Evolutionary conservation across 2,113 vertebrate genomes (phyloP).

Genomic region (Axis porcinus): DNA sequence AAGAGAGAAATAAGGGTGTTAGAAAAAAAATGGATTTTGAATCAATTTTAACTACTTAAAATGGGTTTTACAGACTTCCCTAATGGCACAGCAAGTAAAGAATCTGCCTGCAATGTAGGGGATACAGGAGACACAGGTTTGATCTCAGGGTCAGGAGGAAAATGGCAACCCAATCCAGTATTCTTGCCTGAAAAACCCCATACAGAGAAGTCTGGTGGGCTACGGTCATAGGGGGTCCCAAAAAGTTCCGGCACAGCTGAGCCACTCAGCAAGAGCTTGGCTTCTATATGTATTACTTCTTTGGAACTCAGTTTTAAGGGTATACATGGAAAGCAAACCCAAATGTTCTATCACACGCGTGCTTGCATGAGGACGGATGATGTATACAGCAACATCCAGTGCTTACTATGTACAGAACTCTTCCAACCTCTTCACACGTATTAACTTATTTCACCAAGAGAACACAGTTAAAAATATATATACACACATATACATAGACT

Average conservation of each 20-base stretch:
- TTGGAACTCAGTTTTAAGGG: neutral
- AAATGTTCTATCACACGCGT: neutral
- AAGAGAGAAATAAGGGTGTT: neutral
- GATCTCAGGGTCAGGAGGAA: neutral
- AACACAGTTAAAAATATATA: neutral
- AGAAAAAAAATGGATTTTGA: neutral
- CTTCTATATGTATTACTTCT: neutral
- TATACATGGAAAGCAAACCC: neutral
- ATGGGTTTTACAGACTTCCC: neutral
- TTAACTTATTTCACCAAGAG: neutral
- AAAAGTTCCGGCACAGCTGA: neutral
- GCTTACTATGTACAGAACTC: neutral
- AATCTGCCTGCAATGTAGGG: neutral
- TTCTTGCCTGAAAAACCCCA: neutral
- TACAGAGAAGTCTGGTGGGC: neutral
- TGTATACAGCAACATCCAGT: fast-evolving
- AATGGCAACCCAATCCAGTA: neutral
- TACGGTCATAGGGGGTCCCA: neutral
- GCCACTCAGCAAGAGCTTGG: neutral
- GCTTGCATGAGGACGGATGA: neutral
- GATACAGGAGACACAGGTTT: neutral
- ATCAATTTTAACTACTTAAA: neutral
- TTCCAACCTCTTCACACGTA: neutral
- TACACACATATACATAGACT: neutral
- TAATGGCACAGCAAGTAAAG: neutral